Evolutionary conservation across 2,797 vertebrate genomes (phyloP), one percentile per base, ranked within the genome.

Genomic region (Anabas testudineus): DNA sequence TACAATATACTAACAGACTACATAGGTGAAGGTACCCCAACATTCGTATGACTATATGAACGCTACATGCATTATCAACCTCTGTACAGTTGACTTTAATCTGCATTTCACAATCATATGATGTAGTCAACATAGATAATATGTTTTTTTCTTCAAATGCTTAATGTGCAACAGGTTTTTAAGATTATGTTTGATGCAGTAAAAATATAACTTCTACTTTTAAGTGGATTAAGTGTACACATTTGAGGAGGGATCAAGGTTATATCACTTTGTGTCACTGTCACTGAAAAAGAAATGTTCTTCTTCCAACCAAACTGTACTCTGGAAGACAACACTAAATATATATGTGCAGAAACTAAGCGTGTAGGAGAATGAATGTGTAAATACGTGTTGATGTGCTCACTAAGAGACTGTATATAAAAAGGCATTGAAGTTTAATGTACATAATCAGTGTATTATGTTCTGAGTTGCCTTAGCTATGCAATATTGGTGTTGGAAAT

Each of bases 391-490:
- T 66, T 63, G 22, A 73, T 75, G 69, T 73, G 72, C 71, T 83
- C 74, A 49, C 65, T 51, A 14, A 73, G 49, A 68, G 30, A 64
- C 72, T 90, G 86, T 92, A 84, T 55, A 88, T 89, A 85, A 34
- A 58, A 55, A 76, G 74, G 75, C 76, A 80, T 80, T 81, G 79
- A 73, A 76, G 67, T 83, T 76, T 76, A 80, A 84, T 90, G 89
- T 93, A 91, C 74, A 90, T 92, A 91, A 60, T 90, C 64, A 64
- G 75, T 84, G 76, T 85, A 86, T 86, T 83, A 71, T 71, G 81
- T 86, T 85, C 79, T 82, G 83, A 81, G 88, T 75, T 88, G 92
- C 92, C 91, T 94, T 93, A 93, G 93, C 94, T 95, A 95, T 95
- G 94, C 94, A 95, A 94, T 87, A 87, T 83, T 80, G 91, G 90